A percentile compares a stretch with the other conserved stretches of the same genome.
phyloP scores from a whole-genome alignment of 2,888 invertebrate genomes.

The Ormyrus rosae region DNA sequence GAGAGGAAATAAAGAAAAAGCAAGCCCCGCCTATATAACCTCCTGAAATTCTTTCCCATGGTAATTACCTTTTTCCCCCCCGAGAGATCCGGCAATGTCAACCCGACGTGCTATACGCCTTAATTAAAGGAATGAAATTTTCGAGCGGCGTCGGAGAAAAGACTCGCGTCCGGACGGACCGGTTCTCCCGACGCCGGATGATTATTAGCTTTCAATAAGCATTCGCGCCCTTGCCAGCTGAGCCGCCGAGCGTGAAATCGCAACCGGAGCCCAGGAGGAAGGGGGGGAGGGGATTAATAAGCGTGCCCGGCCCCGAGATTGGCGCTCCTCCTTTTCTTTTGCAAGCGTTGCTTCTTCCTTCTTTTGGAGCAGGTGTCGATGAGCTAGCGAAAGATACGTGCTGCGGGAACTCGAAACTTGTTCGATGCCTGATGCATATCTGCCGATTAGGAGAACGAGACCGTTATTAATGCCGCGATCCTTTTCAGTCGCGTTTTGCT shows the following conservation, averaged over 20 bases:
- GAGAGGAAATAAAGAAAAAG: not conserved
- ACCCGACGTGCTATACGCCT: not conserved
- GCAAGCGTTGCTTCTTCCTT: not conserved
- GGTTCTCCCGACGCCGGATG: conserved; percentile 26
- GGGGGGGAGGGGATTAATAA: conserved; percentile 33
- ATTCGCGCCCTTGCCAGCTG: not conserved
- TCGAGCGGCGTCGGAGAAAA: not conserved
- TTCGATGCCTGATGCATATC: not conserved
- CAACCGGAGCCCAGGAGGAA: not conserved
- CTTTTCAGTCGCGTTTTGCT: not conserved
- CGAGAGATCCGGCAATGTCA: conserved; percentile 22
- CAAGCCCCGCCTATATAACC: not conserved
- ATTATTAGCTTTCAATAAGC: conserved; percentile 57
- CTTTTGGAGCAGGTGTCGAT: not conserved
- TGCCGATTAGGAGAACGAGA: not conserved
- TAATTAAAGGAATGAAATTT: conserved; percentile 49
- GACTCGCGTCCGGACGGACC: conserved; percentile 34
- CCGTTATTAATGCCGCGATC: not conserved
- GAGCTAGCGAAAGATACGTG: not conserved
- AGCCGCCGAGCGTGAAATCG: conserved; percentile 36
- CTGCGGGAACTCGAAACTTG: not conserved
- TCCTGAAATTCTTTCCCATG: conserved; percentile 36
- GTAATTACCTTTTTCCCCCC: conserved; percentile 38
- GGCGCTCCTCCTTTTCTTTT: not conserved
- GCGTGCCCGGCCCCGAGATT: not conserved